Conservation (phyloP, 2,113 vertebrate genomes). For the Elaphurus davidianus region DNA sequence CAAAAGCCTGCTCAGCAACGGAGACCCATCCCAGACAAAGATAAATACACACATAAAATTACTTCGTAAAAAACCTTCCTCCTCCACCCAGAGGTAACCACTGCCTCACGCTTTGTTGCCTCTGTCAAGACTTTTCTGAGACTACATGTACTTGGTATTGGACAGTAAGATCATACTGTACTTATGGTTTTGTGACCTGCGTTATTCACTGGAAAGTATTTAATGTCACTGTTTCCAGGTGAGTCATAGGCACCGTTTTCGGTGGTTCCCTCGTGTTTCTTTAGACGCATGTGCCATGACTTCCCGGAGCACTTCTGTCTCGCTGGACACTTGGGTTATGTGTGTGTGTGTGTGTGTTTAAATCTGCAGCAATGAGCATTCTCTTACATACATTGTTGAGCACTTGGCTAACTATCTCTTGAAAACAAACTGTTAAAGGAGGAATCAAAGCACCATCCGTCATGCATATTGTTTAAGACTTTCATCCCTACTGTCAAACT, state of each 20-base stretch:
- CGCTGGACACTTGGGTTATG: not conserved
- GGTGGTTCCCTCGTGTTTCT: not conserved
- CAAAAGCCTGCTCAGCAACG: not conserved
- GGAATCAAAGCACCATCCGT: not conserved
- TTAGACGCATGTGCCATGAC: not conserved
- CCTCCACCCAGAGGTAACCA: not conserved
- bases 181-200: not conserved
- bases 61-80: not conserved
- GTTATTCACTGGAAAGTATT: not conserved
- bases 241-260: not conserved
- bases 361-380: not conserved
- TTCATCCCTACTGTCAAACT: rapidly evolving
- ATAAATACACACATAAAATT: not conserved
- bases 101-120: not conserved
- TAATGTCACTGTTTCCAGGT: not conserved
- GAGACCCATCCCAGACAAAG: not conserved
- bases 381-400: rapidly evolving
- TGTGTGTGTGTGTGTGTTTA: no score
- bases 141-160: not conserved
- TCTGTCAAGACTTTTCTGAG: not conserved
- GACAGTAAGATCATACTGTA: not conserved
- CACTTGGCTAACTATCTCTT: not conserved
- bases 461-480: not conserved
- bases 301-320: not conserved
- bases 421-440: not conserved